phyloP scores from a whole-genome alignment of 1,140 invertebrate species.

The Glossosoma conforme region DNA sequence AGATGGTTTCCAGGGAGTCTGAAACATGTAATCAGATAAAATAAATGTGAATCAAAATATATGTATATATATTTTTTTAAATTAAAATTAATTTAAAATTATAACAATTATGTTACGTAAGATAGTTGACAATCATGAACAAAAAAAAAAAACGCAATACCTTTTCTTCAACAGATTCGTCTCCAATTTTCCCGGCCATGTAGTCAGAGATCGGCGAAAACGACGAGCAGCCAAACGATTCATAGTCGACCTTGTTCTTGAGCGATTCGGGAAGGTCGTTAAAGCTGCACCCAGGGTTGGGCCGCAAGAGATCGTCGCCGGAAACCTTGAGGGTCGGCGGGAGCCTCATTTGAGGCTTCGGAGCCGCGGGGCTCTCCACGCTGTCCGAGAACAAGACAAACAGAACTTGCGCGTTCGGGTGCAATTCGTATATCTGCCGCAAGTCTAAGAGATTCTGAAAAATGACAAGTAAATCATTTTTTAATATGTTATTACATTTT shows the following conservation, averaged over 20 bases:
- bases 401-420: conserved; percentile 39
- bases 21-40: too few species aligned
- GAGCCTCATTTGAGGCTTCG: not conserved
- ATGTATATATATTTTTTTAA: too few species aligned
- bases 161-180: too few species aligned
- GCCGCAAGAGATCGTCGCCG: too few species aligned
- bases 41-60: too few species aligned
- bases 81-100: too few species aligned
- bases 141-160: too few species aligned
- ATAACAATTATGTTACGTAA: too few species aligned
- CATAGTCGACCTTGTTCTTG: conserved; percentile 7
- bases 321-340: conserved; percentile 5
- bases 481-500: too few species aligned
- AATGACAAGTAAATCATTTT: conserved; percentile 4
- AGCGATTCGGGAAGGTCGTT: not conserved
- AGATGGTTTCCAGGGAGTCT: too few species aligned
- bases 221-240: conserved; percentile 14
- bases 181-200: not conserved
- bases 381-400: conserved; percentile 44
- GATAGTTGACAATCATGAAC: too few species aligned
- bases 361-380: conserved; percentile 2
- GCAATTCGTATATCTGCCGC: conserved; percentile 44
- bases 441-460: conserved; percentile 46
- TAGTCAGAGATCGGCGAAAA: conserved; percentile 16
- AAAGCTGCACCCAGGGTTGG: too few species aligned